Evolutionary conservation across 2,113 vertebrate genomes (phyloP).

Genomic region (Trogon surrucura): DNA sequence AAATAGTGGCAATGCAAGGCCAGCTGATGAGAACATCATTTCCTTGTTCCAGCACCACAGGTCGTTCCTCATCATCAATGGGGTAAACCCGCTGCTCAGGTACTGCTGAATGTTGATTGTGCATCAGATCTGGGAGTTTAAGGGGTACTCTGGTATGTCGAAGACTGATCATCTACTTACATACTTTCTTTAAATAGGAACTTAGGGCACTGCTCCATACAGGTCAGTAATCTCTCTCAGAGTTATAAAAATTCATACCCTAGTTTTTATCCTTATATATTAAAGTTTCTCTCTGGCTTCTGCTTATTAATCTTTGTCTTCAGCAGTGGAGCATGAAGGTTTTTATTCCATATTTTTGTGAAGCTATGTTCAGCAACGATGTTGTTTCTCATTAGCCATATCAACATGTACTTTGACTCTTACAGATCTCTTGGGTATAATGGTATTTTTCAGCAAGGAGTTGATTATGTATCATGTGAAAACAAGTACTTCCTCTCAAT

Average conservation of each 20-base stretch:
- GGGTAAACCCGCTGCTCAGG: not conserved
- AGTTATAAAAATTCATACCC: not conserved
- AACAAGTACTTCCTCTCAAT: not conserved
- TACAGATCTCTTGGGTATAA: not conserved
- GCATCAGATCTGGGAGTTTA: rapidly evolving
- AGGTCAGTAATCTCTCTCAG: not conserved
- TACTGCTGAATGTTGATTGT: not conserved
- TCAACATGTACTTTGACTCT: not conserved
- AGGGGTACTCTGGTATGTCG: not conserved
- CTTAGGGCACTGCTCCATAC: not conserved
- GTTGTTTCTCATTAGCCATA: not conserved
- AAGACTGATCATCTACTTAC: not conserved
- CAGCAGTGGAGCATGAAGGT: not conserved
- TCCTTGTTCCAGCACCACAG: not conserved
- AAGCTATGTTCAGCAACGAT: not conserved
- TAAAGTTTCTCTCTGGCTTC: not conserved
- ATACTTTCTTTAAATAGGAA: not conserved
- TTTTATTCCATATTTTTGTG: not conserved
- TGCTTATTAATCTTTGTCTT: not conserved
- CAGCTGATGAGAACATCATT: not conserved
- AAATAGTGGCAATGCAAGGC: not conserved
- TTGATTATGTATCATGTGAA: not conserved
- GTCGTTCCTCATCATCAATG: not conserved
- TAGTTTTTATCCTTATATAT: not conserved
- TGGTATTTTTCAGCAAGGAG: not conserved